These are phyloP conservation scores for Tridacna crocea DNA, from an alignment of 2,888 invertebrate species.

Conservation along the genomic window DNA sequence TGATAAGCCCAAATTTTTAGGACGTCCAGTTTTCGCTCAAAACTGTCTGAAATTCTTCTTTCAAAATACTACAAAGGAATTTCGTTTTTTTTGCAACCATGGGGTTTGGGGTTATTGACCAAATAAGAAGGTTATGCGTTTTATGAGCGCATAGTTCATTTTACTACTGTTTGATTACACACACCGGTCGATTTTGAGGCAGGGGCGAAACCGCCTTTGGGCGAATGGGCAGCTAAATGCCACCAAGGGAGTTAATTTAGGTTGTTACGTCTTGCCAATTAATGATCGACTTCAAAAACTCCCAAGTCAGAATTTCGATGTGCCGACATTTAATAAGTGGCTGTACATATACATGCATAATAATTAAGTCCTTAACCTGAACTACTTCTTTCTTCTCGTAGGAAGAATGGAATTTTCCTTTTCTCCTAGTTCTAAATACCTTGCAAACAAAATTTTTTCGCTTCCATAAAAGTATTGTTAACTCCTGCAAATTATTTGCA, in stretches of 20 bases:
- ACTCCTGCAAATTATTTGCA: no score
- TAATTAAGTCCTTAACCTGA: no score
- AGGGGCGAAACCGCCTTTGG: slow-evolving; percentile 32
- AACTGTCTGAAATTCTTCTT: no score
- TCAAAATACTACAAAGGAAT: no score
- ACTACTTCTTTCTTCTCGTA: no score
- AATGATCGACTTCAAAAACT: slow-evolving; percentile 44
- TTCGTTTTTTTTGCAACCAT: no score
- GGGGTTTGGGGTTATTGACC: slow-evolving; percentile 1
- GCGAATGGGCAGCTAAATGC: slow-evolving; percentile 37
- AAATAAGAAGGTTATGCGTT: slow-evolving; percentile 39
- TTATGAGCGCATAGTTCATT: slow-evolving; percentile 34
- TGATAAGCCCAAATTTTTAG: no score
- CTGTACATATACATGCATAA: no score
- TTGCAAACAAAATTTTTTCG: no score
- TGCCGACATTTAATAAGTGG: not conserved
- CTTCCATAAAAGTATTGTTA: no score
- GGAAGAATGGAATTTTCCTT: not conserved
- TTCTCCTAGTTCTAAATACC: no score
- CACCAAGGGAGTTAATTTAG: slow-evolving; percentile 59
- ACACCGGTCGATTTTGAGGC: slow-evolving; percentile 18
- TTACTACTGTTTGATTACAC: slow-evolving; percentile 42
- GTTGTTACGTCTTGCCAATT: slow-evolving; percentile 47
- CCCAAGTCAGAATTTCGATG: slow-evolving; percentile 30
- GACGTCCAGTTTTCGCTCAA: no score